Percentiles rank a stretch among this genome's conserved stretches.
Conservation (phyloP, 2,888 invertebrate species). For the Euclidia mi region DNA sequence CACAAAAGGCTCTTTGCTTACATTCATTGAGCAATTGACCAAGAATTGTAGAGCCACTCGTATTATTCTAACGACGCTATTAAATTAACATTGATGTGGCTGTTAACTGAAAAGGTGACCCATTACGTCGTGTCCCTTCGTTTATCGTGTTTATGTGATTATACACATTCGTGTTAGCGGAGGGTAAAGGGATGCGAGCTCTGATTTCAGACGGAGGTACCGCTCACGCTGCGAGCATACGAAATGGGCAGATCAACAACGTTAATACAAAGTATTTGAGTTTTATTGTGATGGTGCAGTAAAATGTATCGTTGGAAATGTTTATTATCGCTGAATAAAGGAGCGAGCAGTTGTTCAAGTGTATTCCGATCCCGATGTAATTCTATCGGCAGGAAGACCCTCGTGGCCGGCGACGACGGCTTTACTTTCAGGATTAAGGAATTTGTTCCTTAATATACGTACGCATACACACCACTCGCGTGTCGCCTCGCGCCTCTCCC, state of each 20-base stretch:
- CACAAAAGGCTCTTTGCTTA: conserved; percentile 27
- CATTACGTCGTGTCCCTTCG: conserved; percentile 32
- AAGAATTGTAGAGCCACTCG: conserved; percentile 20
- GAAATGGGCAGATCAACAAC: too few relatives aligned
- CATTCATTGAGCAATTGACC: conserved; percentile 27
- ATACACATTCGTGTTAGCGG: conserved; percentile 7
- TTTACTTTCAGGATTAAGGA: conserved; percentile 81
- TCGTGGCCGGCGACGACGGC: conserved; percentile 61
- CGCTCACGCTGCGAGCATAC: too few relatives aligned
- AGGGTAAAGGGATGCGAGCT: not conserved
- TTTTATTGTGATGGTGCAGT: not conserved
- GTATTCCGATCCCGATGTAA: conserved; percentile 73
- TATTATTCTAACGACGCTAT: conserved; percentile 39
- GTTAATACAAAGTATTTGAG: too few relatives aligned
- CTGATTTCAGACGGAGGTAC: conserved; percentile 9
- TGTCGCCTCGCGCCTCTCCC: conserved; percentile 28
- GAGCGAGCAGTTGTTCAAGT: conserved; percentile 51
- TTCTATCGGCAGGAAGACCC: conserved; percentile 77
- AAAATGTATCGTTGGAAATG: conserved; percentile 2
- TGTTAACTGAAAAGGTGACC: conserved; percentile 41
- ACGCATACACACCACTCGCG: conserved; percentile 18
- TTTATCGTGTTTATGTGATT: conserved; percentile 31
- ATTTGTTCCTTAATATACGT: conserved; percentile 73
- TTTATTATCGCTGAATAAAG: conserved; percentile 19
- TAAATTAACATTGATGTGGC: conserved; percentile 46